Conservation (phyloP, 2,113 vertebrate genomes). For the Ammodytes dubius region DNA sequence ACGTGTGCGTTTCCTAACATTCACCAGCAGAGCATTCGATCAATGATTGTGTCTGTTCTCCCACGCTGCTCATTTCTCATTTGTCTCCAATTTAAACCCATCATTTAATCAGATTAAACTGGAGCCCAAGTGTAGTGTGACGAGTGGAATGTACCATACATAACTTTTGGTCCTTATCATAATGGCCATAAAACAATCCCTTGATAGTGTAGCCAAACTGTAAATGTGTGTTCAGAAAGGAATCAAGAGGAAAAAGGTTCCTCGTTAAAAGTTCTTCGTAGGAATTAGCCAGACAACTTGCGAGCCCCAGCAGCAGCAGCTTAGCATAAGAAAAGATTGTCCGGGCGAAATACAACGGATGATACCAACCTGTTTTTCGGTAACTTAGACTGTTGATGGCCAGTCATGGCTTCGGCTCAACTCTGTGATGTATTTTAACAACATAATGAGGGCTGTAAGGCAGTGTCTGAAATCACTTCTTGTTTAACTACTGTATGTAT, state of each 20-base stretch:
- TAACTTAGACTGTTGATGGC: too few relatives aligned
- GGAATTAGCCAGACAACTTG: too few relatives aligned
- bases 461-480: neutral
- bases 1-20: slow-evolving; percentile 35
- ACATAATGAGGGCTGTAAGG: neutral
- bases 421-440: neutral
- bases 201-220: neutral
- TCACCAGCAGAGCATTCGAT: slow-evolving; percentile 2
- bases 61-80: neutral
- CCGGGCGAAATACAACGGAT: too few relatives aligned
- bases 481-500: too few relatives aligned
- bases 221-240: neutral
- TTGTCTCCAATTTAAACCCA: neutral
- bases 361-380: too few relatives aligned
- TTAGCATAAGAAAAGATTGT: too few relatives aligned
- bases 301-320: too few relatives aligned
- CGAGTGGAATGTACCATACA: neutral
- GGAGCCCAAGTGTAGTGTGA: neutral
- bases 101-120: neutral
- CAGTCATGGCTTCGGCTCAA: too few relatives aligned
- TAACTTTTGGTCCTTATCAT: neutral
- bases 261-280: too few relatives aligned
- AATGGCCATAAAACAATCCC: neutral
- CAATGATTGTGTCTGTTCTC: slow-evolving; percentile 3
- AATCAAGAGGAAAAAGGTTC: too few relatives aligned